These are phyloP conservation scores for Pollicipes pollicipes DNA, from an alignment of 1,140 invertebrate genomes.

Conservation along the genomic window DNA sequence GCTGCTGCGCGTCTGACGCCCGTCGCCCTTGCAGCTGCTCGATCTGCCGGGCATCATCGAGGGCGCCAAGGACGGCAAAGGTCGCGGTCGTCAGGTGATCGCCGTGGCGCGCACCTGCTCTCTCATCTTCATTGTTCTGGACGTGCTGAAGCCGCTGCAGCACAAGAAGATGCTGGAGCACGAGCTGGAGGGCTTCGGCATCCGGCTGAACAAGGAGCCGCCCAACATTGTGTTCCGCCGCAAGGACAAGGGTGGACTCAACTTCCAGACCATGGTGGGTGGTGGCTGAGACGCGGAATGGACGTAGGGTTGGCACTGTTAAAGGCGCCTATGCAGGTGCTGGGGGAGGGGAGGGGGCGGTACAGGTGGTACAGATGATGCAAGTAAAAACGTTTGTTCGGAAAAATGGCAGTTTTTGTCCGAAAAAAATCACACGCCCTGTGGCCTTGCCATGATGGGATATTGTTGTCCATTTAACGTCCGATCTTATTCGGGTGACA, in stretches of 20 bases:
- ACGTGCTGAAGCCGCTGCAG: constrained; percentile 89
- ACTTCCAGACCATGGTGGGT: constrained; percentile 47
- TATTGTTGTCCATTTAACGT: too few relatives aligned
- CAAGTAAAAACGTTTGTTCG: too few relatives aligned
- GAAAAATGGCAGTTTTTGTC: too few relatives aligned
- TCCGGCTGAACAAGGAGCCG: constrained; percentile 76
- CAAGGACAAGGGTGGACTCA: constrained; percentile 95
- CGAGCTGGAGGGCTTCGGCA: constrained; percentile 96
- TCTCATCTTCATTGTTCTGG: constrained; percentile 93
- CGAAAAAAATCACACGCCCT: too few relatives aligned
- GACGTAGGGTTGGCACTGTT: constrained; percentile 18
- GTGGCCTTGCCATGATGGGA: too few relatives aligned
- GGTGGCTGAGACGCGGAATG: constrained; percentile 6
- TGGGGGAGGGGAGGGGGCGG: too few relatives aligned
- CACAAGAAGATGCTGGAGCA: constrained; percentile 94
- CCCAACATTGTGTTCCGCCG: constrained; percentile 91
- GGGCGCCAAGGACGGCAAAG: constrained; percentile 98
- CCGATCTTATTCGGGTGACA: too few relatives aligned
- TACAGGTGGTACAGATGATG: too few relatives aligned
- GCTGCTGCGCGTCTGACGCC: constrained; percentile 13
- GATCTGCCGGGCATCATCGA: constrained; percentile 99
- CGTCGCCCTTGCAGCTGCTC: constrained; percentile 46
- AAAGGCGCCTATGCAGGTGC: too few relatives aligned
- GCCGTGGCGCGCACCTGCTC: constrained; percentile 96
- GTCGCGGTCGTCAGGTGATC: constrained; percentile 95